Evolutionary conservation across 1,140 invertebrate genomes (phyloP).

Genomic region (Calephelis nemesis): DNA sequence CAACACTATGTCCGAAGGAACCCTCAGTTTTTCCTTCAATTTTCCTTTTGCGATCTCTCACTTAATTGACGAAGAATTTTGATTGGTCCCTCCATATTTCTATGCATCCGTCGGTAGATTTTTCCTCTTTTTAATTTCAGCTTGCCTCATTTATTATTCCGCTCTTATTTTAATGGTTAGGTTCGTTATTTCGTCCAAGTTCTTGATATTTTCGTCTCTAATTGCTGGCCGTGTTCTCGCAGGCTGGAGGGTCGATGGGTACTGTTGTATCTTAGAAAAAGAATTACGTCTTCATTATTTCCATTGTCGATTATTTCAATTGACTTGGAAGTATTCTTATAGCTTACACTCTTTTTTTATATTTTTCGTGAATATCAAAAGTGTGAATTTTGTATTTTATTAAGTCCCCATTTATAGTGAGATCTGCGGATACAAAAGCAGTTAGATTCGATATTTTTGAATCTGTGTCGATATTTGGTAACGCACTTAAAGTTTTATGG

Average conservation of each 20-base stretch:
- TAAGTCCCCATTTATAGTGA: neutral
- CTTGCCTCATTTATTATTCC: slow-evolving; percentile 70
- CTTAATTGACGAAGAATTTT: slow-evolving; percentile 79
- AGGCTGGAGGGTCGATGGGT: slow-evolving; percentile 30
- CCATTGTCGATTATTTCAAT: slow-evolving; percentile 7
- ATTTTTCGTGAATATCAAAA: no score
- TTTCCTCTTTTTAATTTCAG: slow-evolving; percentile 61
- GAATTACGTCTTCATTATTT: slow-evolving; percentile 10
- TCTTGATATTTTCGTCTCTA: slow-evolving; percentile 65
- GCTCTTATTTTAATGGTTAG: slow-evolving; percentile 74
- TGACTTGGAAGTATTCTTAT: neutral
- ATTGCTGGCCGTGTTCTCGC: slow-evolving; percentile 52
- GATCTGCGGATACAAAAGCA: no score
- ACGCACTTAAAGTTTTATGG: no score
- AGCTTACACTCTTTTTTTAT: neutral
- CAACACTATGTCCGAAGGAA: slow-evolving; percentile 49
- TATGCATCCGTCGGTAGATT: slow-evolving; percentile 63
- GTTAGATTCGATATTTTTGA: no score
- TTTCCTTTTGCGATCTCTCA: slow-evolving; percentile 76
- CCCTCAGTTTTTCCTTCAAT: slow-evolving; percentile 76
- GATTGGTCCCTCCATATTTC: slow-evolving; percentile 75
- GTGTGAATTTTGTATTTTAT: no score
- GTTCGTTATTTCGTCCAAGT: slow-evolving; percentile 64
- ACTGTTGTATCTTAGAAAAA: slow-evolving; percentile 24
- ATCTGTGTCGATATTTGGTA: no score